Conservation (phyloP, 2,113 vertebrate genomes). For the Scomber scombrus region DNA sequence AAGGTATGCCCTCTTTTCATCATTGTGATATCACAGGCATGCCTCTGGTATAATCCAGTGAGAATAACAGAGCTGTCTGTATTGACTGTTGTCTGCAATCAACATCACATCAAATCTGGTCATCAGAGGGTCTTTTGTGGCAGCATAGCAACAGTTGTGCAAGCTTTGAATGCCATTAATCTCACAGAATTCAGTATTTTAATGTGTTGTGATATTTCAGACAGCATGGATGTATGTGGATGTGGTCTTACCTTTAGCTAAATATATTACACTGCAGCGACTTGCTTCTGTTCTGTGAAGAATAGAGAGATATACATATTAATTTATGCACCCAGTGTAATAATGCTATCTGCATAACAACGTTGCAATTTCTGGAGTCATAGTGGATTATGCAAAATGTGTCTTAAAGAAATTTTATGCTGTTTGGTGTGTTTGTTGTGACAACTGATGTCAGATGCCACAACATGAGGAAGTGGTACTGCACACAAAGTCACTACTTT, state of each 20-base stretch:
- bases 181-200: constrained; percentile 49
- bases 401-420: constrained; percentile 2
- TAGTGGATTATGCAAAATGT: constrained; percentile 9
- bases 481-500: not conserved
- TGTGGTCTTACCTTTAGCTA: constrained; percentile 78
- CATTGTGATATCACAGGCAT: constrained; percentile 67
- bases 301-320: constrained; percentile 33
- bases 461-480: not conserved
- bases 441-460: constrained; percentile 4
- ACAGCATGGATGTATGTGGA: constrained; percentile 1
- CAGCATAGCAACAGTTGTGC: constrained; percentile 73
- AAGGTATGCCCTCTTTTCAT: constrained; percentile 41
- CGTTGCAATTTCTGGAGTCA: not conserved
- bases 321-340: constrained; percentile 1
- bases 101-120: constrained; percentile 67
- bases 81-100: constrained; percentile 69
- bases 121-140: constrained; percentile 73
- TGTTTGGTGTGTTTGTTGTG: constrained; percentile 11
- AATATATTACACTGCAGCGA: constrained; percentile 65
- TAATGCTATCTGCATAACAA: not conserved
- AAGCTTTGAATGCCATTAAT: constrained; percentile 49
- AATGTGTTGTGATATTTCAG: constrained; percentile 42
- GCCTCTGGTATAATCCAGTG: constrained; percentile 55
- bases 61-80: constrained; percentile 65
- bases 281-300: constrained; percentile 65